Evolutionary conservation across 2,797 vertebrate genomes (phyloP).

Genomic region (Rhinophrynus dorsalis): DNA sequence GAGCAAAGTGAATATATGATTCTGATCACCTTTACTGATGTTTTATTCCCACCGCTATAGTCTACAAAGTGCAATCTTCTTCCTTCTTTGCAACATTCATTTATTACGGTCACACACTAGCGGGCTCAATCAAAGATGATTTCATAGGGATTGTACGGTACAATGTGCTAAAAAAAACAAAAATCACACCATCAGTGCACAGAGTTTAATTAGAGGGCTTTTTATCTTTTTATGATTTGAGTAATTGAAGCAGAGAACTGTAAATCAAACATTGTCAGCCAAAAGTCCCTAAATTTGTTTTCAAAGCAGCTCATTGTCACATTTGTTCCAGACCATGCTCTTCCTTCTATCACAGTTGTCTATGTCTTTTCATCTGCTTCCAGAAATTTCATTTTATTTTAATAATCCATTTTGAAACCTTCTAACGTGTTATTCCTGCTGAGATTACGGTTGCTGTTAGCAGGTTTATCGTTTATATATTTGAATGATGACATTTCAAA

Average conservation of each 20-base stretch:
- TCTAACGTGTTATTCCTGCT: constrained; percentile 48
- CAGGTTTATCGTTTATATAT: constrained; percentile 42
- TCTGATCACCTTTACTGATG: too few species aligned
- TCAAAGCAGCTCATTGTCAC: constrained; percentile 56
- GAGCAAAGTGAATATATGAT: too few species aligned
- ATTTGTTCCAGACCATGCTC: constrained; percentile 59
- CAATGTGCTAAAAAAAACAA: constrained; percentile 55
- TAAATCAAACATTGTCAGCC: constrained; percentile 53
- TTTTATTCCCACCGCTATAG: too few species aligned
- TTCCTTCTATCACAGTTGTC: constrained; percentile 50
- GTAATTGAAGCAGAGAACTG: constrained; percentile 61
- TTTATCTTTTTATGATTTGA: constrained; percentile 61
- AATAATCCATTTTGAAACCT: constrained; percentile 61
- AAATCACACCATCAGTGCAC: constrained; percentile 55
- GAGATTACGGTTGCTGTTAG: constrained; percentile 51
- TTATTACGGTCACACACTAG: too few species aligned
- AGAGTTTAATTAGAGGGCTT: constrained; percentile 61
- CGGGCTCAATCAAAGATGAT: too few species aligned
- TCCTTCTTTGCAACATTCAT: too few species aligned
- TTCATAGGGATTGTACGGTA: constrained; percentile 52
- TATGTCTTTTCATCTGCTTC: constrained; percentile 51
- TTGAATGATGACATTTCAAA: constrained; percentile 18
- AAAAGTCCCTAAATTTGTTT: constrained; percentile 55
- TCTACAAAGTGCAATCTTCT: too few species aligned
- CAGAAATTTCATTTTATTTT: constrained; percentile 51